A percentile compares a stretch with the other conserved stretches of the same genome.
phyloP scores from a whole-genome alignment of 2,888 invertebrate species.

The Ectemnius continuus region DNA sequence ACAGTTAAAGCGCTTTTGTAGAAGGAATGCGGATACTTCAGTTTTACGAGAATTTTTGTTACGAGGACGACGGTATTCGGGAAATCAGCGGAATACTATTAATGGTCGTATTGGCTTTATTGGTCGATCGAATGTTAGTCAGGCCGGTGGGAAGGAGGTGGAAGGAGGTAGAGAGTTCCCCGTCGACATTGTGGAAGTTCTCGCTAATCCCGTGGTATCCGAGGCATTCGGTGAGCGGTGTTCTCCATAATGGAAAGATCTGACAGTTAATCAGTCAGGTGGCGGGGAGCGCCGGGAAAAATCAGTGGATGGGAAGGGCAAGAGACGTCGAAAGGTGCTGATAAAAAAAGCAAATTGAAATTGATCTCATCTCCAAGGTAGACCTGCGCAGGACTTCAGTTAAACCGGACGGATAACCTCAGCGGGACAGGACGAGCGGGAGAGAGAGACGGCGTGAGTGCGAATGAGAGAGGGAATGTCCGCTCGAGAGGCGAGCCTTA shows the following conservation, averaged over 20 bases:
- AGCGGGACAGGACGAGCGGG: no score
- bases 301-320: slow-evolving; percentile 4
- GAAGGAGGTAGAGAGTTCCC: no score
- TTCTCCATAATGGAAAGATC: background rate
- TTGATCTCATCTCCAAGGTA: slow-evolving; percentile 52
- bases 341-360: slow-evolving; percentile 32
- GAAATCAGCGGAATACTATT: background rate
- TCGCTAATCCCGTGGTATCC: no score
- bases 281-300: slow-evolving; percentile 3
- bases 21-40: no score
- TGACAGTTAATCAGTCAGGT: background rate
- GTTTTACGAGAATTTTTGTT: slow-evolving; percentile 8
- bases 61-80: slow-evolving; percentile 10
- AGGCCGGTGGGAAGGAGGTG: no score
- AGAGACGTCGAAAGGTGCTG: slow-evolving; percentile 20
- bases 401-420: slow-evolving; percentile 55
- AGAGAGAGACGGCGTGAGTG: no score
- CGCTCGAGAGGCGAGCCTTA: slow-evolving; percentile 31
- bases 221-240: slow-evolving; percentile 2
- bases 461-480: slow-evolving; percentile 8
- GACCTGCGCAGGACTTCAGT: slow-evolving; percentile 41
- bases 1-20: no score
- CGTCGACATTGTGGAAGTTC: no score
- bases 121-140: background rate
- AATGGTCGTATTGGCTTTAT: background rate